phyloP scores from a whole-genome alignment of 2,888 invertebrate genomes.

The Chelonus formosanus region DNA sequence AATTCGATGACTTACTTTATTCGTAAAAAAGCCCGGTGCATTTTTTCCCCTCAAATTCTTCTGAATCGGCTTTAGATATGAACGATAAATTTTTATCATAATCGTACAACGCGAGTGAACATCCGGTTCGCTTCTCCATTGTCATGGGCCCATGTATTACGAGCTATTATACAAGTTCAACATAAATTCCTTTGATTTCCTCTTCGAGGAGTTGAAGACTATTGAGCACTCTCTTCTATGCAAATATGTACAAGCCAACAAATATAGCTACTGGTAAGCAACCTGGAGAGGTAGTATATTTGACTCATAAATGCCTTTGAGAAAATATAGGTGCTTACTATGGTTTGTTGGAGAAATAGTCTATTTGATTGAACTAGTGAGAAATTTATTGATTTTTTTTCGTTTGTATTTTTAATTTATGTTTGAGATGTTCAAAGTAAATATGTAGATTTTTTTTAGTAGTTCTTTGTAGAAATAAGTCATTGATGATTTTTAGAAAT shows the following conservation, averaged over 20 bases:
- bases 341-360: too few relatives aligned
- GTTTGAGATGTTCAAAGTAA: too few relatives aligned
- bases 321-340: too few relatives aligned
- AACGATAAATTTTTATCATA: constrained; percentile 29
- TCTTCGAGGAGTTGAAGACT: neutral
- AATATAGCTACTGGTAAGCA: too few relatives aligned
- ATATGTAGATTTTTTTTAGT: too few relatives aligned
- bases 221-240: neutral
- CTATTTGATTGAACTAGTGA: too few relatives aligned
- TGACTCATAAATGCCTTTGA: too few relatives aligned
- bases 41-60: constrained; percentile 22
- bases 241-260: neutral
- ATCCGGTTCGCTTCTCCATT: constrained; percentile 20
- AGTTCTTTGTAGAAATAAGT: too few relatives aligned
- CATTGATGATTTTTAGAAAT: too few relatives aligned
- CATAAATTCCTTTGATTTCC: constrained; percentile 5
- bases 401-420: too few relatives aligned
- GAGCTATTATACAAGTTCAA: neutral
- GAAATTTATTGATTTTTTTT: too few relatives aligned
- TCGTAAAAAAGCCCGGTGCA: constrained; percentile 21
- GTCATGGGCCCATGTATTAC: neutral
- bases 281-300: too few relatives aligned
- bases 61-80: constrained; percentile 9
- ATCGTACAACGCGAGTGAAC: constrained; percentile 15
- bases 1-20: constrained; percentile 56